Percentiles rank a stretch among this genome's conserved stretches.
Conservation (phyloP, 2,113 vertebrate genomes). For the Tapirus terrestris region DNA sequence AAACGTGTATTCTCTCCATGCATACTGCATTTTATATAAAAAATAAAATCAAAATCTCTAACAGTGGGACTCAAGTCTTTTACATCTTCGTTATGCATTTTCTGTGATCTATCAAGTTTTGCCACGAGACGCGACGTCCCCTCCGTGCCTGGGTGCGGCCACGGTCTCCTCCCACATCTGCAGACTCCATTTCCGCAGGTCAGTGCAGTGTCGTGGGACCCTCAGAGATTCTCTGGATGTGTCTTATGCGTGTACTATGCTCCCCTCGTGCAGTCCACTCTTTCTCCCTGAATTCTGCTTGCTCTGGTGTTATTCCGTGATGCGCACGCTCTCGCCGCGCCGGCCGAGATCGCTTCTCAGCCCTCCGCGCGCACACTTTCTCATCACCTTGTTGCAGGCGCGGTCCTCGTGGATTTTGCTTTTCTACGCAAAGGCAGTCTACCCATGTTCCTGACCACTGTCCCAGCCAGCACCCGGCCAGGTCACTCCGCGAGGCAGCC, state of each 20-base stretch:
- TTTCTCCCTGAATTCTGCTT: not conserved
- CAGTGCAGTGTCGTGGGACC: not conserved
- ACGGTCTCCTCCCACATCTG: not conserved
- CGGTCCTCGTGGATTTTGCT: not conserved
- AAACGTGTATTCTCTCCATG: not conserved
- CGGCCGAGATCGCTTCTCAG: fast-evolving
- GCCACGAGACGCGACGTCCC: not conserved
- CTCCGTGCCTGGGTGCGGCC: not conserved
- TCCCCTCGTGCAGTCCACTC: no score
- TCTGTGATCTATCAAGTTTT: no score
- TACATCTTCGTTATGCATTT: fast-evolving
- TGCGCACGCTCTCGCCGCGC: fast-evolving
- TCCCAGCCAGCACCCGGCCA: not conserved
- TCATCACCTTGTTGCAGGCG: fast-evolving
- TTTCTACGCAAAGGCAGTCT: not conserved
- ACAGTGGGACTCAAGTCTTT: no score
- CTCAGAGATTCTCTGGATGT: not conserved
- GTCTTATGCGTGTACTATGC: no score
- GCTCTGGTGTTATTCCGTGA: not conserved
- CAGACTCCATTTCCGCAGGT: not conserved
- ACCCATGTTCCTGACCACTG: not conserved
- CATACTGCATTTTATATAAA: not conserved
- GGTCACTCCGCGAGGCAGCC: not conserved
- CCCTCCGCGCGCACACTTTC: fast-evolving
- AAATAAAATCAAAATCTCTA: not conserved